A percentile compares a stretch with the other conserved stretches of the same genome.
phyloP scores from a whole-genome alignment of 2,113 vertebrate species.

The Embiotoca jacksoni region DNA sequence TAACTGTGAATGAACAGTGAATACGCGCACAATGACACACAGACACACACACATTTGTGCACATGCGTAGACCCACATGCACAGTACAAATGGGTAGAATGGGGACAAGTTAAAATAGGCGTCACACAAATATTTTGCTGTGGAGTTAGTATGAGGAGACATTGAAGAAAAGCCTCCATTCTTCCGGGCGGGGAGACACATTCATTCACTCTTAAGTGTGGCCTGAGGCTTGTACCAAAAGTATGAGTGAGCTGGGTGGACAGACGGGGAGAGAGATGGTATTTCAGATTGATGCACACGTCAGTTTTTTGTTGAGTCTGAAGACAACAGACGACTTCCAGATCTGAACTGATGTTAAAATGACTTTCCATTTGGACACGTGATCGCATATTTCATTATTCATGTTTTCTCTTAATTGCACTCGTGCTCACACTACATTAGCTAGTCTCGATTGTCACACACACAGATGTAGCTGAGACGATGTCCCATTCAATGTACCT shows the following conservation, averaged over 20 bases:
- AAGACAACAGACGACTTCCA: neutral
- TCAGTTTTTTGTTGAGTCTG: neutral
- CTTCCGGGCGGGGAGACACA: conserved; percentile 36
- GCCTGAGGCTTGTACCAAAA: conserved; percentile 49
- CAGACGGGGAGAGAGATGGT: neutral
- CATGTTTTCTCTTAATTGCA: neutral
- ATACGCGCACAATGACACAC: conserved; percentile 5
- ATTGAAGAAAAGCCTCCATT: conserved; percentile 54
- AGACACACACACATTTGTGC: neutral
- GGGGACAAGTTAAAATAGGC: conserved; percentile 49
- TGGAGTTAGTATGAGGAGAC: conserved; percentile 44
- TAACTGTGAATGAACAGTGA: conserved; percentile 6
- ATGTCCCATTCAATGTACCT: too few relatives aligned
- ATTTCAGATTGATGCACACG: neutral
- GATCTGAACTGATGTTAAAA: neutral
- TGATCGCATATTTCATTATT: neutral
- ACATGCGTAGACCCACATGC: conserved; percentile 8
- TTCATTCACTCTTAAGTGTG: conserved; percentile 62
- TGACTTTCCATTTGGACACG: neutral
- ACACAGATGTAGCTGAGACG: too few relatives aligned
- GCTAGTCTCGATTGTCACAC: neutral
- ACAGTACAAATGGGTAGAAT: conserved; percentile 51
- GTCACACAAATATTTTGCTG: conserved; percentile 28
- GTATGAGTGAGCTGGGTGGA: conserved; percentile 5
- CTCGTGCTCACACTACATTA: neutral